Evolutionary conservation across 2,888 invertebrate species (phyloP), one percentile per base, ranked within the genome.

Genomic region (Troides aeacus): DNA sequence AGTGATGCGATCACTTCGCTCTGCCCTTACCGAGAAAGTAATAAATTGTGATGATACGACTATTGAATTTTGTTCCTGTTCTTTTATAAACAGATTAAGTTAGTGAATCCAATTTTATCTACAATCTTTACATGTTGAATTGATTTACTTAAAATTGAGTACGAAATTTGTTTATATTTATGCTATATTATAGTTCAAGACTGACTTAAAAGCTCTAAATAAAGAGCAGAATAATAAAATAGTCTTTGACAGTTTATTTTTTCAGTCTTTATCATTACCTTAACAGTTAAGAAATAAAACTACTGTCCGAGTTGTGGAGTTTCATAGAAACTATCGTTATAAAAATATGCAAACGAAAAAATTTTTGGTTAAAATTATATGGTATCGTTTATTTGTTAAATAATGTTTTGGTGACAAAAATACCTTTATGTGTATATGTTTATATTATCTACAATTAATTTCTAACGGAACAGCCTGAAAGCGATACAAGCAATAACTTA

Each of bases 41-140:
- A 69, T 69, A 69, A 64, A 69, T 69, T 69, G 64, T 42, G 69
- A 59, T 60, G 64, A 64, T 64, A 69, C 60, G 53, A 60, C 64
- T 61, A 64, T 69, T 60, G 69, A 69, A 56, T 61, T 69, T 64
- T 42, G 60, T 60, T 69, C 69, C 56, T 61, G 69, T 64, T 59
- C 53, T 53, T 64, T 69, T 56, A 30, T 50, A 62, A 62, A 63
- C 30, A 58, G 46, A 57, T 59, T 62, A 62, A 68, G 58, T 62
- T 68, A 68, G 24, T 57, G 57, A 67, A 67, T 67, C 53, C 58
- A 30, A 50, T 63, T 56, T 56, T n/a, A 56, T n/a, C 21, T 21
- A 5, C 56, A 56, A 8, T 21, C 4, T n/a, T 46, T 46, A 46
- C 46, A 12, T 46, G 15, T 46, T 46, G 4, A 42, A 46, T 15